Evolutionary conservation across 2,113 vertebrate genomes (phyloP).

Genomic region (Propithecus coquereli): DNA sequence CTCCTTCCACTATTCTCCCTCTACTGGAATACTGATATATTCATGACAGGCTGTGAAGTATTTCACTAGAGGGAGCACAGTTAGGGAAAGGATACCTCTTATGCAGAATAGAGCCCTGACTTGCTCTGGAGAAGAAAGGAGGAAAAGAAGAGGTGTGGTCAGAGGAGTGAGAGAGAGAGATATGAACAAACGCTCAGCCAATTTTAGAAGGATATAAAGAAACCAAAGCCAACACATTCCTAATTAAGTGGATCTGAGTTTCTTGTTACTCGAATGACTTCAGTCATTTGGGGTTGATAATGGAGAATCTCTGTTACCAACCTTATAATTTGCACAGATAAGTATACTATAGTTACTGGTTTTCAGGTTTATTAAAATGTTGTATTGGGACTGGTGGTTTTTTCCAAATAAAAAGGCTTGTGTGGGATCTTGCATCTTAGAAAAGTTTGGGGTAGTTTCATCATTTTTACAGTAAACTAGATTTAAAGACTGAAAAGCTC

Average conservation of each 20-base stretch:
- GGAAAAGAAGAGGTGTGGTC: neutral
- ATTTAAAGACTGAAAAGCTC: conserved; percentile 11
- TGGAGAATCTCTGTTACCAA: conserved; percentile 25
- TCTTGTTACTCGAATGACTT: conserved; percentile 28
- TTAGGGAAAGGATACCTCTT: conserved; percentile 48
- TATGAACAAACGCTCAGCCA: neutral
- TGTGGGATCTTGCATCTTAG: neutral
- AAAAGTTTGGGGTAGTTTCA: conserved; percentile 35
- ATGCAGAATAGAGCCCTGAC: conserved; percentile 46
- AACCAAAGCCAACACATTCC: conserved; percentile 11
- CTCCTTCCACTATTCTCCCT: conserved; percentile 72
- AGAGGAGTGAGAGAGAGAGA: conserved; percentile 13
- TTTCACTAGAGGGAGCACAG: conserved; percentile 42
- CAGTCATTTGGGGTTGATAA: conserved; percentile 33
- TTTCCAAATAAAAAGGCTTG: conserved; percentile 8
- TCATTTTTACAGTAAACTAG: conserved; percentile 41
- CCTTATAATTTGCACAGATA: conserved; percentile 39
- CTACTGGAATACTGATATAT: conserved; percentile 70
- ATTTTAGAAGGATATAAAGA: neutral
- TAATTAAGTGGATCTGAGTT: conserved; percentile 21
- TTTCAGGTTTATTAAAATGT: conserved; percentile 60
- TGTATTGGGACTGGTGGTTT: conserved; percentile 31
- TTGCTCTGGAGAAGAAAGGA: conserved; percentile 4
- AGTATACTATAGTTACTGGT: conserved; percentile 16
- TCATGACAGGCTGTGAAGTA: conserved; percentile 17